phyloP scores from a whole-genome alignment of 2,113 vertebrate species.

The Platycercus adscitus region DNA sequence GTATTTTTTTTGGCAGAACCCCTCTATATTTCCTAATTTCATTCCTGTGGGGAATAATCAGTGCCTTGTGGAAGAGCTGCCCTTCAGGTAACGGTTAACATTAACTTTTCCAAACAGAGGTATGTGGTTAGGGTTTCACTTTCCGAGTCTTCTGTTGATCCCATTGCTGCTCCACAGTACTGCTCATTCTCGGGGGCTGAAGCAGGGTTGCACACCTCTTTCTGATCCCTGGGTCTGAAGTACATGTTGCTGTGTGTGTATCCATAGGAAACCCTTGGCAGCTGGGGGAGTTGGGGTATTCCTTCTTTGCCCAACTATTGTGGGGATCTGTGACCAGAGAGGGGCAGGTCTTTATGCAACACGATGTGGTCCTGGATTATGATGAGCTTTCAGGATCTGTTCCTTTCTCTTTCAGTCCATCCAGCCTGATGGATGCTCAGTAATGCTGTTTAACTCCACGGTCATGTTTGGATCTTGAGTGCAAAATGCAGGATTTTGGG shows the following conservation, averaged over 20 bases:
- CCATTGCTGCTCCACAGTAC: neutral
- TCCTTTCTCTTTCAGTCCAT: neutral
- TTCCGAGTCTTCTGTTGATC: neutral
- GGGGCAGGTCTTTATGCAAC: neutral
- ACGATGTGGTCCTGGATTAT: neutral
- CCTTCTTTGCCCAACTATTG: neutral
- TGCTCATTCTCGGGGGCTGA: neutral
- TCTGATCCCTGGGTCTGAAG: neutral
- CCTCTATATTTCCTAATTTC: neutral
- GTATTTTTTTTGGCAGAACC: neutral
- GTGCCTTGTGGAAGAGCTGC: neutral
- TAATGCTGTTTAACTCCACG: neutral
- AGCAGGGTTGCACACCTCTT: neutral
- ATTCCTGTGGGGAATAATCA: neutral
- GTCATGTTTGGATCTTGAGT: neutral
- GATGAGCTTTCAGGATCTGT: neutral
- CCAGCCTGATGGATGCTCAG: neutral
- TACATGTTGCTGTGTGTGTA: neutral
- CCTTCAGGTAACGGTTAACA: neutral
- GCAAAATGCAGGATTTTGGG: neutral
- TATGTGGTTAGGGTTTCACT: neutral
- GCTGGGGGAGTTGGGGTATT: neutral
- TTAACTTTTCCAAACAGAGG: neutral
- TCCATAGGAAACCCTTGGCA: neutral
- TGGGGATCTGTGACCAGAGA: neutral